Base-by-base conservation (phyloP, 2,797 vertebrate species). In the Chaunax sp. region DNA sequence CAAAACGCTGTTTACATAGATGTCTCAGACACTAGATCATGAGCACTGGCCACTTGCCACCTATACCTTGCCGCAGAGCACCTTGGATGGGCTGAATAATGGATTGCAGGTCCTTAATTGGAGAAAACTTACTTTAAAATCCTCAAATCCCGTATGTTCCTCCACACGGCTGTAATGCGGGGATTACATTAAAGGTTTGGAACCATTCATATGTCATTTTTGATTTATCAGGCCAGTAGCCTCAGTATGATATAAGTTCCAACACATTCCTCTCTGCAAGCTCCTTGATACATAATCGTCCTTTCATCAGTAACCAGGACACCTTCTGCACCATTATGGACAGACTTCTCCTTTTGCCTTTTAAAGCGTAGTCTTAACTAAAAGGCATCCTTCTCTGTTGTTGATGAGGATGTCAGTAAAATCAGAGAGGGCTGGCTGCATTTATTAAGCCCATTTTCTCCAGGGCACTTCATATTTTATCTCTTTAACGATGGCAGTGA, bases 1-100 rank as follows among this genome's bases (percentile, higher is more conserved):
- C 78, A 77, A 62, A 67, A 35, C 22, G 5, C 13, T 76, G 69
- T 82, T 80, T 81, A 77, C 64, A 52, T 30, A 22, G n/a, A 43
- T 44, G 37, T 55, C 62, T 55, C 55, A 56, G 47, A 52, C 28
- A 56, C 49, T 45, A 57, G 52, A 40, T 64, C 30, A 60, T 66
- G 37, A 46, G 19, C 9, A 6, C 11, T 49, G 50, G 68, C 22
- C 58, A 13, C 40, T 9, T 43, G 63, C 71, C 67, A 30, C 20
- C 13, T 61, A 26, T 50, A 46, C 40, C 18, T 75, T 75, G 3
- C 37, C 4, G 1, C 18, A 43, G 44, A 25, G 23, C 64, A 72
- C 49, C 35, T 50, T 26, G 37, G 37, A 72, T 41, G 7, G 51
- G 45, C 16, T 55, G 18, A 64, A 45, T 72, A 61, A 81, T 55